phyloP scores from a whole-genome alignment of 2,888 invertebrate genomes.

The Folsomia candida region DNA sequence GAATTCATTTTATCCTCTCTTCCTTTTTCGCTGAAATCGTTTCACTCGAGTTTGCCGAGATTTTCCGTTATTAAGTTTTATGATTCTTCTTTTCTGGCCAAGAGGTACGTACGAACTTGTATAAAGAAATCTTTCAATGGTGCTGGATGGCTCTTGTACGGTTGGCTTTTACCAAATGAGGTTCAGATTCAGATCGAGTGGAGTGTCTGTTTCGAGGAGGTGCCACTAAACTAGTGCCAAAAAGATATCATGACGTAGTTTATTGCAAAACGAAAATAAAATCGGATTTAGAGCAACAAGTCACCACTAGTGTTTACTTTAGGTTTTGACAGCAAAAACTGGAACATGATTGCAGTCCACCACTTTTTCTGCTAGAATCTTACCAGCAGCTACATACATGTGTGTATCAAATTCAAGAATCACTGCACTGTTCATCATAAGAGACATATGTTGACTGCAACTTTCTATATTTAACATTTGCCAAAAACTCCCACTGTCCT shows the following conservation, averaged over 20 bases:
- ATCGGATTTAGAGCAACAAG: constrained; percentile 15
- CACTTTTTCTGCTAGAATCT: not conserved
- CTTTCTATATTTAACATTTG: too few relatives aligned
- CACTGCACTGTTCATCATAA: too few relatives aligned
- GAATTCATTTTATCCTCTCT: too few relatives aligned
- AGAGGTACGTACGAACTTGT: too few relatives aligned
- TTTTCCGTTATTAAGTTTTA: too few relatives aligned
- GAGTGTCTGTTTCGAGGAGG: not conserved
- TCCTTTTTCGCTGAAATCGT: too few relatives aligned
- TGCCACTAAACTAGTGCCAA: not conserved
- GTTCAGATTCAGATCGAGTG: not conserved
- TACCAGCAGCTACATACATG: not conserved
- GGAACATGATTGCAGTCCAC: not conserved
- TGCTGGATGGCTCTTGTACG: too few relatives aligned
- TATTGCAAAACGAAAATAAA: constrained; percentile 7
- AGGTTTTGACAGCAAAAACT: constrained; percentile 15
- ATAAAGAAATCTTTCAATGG: too few relatives aligned
- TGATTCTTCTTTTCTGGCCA: too few relatives aligned
- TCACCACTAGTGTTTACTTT: constrained; percentile 13
- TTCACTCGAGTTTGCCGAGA: too few relatives aligned
- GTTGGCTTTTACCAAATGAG: not conserved
- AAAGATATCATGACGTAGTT: not conserved
- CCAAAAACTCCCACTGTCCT: too few relatives aligned
- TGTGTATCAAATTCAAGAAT: not conserved
- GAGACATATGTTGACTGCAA: too few relatives aligned